Conservation (phyloP, 1,140 invertebrate genomes). For the Drosophila ogumai region DNA sequence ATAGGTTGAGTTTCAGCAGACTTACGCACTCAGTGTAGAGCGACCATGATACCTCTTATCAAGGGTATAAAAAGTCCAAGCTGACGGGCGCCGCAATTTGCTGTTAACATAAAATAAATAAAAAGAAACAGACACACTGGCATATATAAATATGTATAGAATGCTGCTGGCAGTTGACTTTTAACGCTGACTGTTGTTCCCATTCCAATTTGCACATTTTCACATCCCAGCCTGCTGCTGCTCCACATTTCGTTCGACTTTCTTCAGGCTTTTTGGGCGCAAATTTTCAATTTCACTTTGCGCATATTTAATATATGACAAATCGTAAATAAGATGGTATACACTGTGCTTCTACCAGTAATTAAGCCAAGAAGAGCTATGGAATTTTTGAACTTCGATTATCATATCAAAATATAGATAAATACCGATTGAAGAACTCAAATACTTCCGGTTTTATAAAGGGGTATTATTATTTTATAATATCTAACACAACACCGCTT, state of each 20-base stretch:
- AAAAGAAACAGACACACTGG: slow-evolving; percentile 33
- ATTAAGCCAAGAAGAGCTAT: neutral
- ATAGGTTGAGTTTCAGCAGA: too few species aligned
- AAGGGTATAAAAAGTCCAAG: slow-evolving; percentile 21
- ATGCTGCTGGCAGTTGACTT: slow-evolving; percentile 41
- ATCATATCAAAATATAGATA: too few species aligned
- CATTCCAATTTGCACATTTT: slow-evolving; percentile 25
- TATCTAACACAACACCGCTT: too few species aligned
- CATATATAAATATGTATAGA: slow-evolving; percentile 9
- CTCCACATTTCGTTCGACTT: slow-evolving; percentile 1
- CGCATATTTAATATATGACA: slow-evolving; percentile 69
- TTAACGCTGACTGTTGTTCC: slow-evolving; percentile 41
- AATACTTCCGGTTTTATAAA: too few species aligned
- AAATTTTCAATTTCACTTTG: slow-evolving; percentile 48
- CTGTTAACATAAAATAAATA: slow-evolving; percentile 76
- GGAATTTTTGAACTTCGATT: too few species aligned
- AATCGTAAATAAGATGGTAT: slow-evolving; percentile 48
- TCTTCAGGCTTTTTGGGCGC: neutral
- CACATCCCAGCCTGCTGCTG: slow-evolving; percentile 3
- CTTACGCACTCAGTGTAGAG: neutral
- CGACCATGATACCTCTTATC: neutral
- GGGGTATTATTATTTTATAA: too few species aligned
- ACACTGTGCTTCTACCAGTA: slow-evolving; percentile 9
- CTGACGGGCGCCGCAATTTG: slow-evolving; percentile 53
- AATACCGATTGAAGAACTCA: too few species aligned